Base-by-base conservation (phyloP, 2,888 invertebrate species). In the Scrobipalpa atriplicella region DNA sequence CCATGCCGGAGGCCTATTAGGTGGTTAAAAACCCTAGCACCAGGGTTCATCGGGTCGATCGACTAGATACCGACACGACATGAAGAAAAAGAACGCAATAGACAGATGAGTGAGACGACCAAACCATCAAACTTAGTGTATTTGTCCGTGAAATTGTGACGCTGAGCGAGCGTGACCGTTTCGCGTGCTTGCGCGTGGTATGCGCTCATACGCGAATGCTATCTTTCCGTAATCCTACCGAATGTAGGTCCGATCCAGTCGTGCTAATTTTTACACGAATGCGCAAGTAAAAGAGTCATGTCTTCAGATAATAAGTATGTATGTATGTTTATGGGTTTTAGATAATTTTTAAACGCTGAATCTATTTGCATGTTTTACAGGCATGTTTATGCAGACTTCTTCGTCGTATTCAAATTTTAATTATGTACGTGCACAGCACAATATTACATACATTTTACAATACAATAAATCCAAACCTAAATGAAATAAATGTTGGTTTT, bases 111-210 rank as follows among this genome's bases (percentile, higher is more conserved):
- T 11, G 3, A 13, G 43, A 0, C 43, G 11, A 13, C 13, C 11
- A 13, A 3, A 11, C 13, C 13, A 13, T 87, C 85, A 81, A 85
- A 86, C 81, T 84, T 82, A 74, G 82, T 80, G 81, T 85, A 82
- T 89, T 87, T 90, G 86, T 85, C 89, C 89, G 85, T 89, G 88
- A 89, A 91, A 90, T 89, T 86, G 82, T 81, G 79, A 82, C 47
- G 47, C 82, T 82, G 82, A 81, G 79, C 78, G 79, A 81, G 86
- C 87, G 84, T 85, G 85, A 84, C 85, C 76, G 81, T 73, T 80
- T 82, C 80, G 83, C 86, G 81, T 85, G 84, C 80, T 79, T 76
- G 73, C 71, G 71, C 74, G 72, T n/a, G 75, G 78, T 79, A 83
- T 79, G 78, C 78, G 79, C 74, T 77, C 78, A 75, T 75, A 69